Percentiles rank a stretch among this genome's conserved stretches.
phyloP scores from a whole-genome alignment of 2,113 vertebrate genomes.

The Myiozetetes cayanensis region DNA sequence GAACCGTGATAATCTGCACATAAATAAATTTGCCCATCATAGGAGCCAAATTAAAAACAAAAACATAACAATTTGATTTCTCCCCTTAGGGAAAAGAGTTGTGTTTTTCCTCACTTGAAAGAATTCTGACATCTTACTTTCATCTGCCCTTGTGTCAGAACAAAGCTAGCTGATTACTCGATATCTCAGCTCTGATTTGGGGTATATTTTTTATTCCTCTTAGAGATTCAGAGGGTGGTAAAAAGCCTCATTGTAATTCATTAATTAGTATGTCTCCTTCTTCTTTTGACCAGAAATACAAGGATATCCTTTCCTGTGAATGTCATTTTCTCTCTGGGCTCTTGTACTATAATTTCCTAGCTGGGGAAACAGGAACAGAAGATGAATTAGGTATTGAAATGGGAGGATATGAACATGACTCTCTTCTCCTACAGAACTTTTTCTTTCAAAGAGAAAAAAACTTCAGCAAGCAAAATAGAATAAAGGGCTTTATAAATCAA shows the following conservation, averaged over 20 bases:
- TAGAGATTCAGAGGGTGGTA: constrained; percentile 41
- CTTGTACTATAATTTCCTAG: constrained; percentile 68
- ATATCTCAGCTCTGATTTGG: constrained; percentile 44
- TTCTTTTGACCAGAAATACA: constrained; percentile 55
- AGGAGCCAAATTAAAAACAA: constrained; percentile 31
- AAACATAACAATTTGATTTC: neutral
- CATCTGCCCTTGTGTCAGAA: constrained; percentile 63
- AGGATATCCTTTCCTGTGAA: constrained; percentile 63
- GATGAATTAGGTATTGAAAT: constrained; percentile 45
- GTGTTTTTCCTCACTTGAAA: constrained; percentile 35
- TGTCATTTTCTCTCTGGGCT: constrained; percentile 53
- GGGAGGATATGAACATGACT: neutral
- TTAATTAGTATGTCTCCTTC: constrained; percentile 59
- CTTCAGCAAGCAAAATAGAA: neutral
- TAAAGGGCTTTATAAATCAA: neutral
- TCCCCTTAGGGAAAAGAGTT: neutral
- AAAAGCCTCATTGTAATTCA: constrained; percentile 59
- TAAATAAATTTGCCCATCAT: neutral
- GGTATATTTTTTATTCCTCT: constrained; percentile 44
- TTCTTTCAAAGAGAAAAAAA: constrained; percentile 15
- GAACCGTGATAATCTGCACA: neutral
- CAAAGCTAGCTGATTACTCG: constrained; percentile 14
- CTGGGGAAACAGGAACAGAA: constrained; percentile 54
- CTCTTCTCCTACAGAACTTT: constrained; percentile 7
- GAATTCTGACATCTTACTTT: constrained; percentile 49